Conservation (phyloP, 2,888 invertebrate genomes). For the Oscheius myriophilus region DNA sequence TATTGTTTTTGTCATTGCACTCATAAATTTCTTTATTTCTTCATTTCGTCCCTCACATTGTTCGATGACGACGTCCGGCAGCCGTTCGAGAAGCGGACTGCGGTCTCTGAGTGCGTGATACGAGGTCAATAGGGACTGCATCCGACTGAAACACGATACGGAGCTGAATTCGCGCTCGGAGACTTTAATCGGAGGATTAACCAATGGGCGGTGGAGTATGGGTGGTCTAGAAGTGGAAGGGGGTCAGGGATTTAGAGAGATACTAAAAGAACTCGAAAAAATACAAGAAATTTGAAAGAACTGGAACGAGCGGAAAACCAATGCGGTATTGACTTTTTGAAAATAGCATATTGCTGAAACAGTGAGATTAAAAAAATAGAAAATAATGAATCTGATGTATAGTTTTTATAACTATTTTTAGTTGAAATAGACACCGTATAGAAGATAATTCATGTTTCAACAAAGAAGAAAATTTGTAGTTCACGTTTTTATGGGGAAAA, state of each 20-base stretch:
- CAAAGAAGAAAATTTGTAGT: too few species aligned
- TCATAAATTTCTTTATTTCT: neutral
- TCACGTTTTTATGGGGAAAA: too few species aligned
- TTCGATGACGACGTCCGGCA: slow-evolving; percentile 9
- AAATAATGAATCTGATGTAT: too few species aligned
- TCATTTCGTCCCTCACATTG: neutral
- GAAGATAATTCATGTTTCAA: too few species aligned
- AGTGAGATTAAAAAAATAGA: too few species aligned
- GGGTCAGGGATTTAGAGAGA: neutral
- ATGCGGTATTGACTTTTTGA: slow-evolving; percentile 12
- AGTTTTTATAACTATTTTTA: too few species aligned
- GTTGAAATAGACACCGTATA: too few species aligned
- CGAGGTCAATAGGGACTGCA: slow-evolving; percentile 30
- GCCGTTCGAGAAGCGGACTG: slow-evolving; percentile 20
- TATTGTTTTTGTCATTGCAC: neutral
- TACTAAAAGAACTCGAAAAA: neutral
- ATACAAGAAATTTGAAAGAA: slow-evolving; percentile 1
- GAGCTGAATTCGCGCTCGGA: slow-evolving; percentile 7
- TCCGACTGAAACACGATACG: slow-evolving; percentile 21
- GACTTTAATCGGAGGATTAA: slow-evolving; percentile 8
- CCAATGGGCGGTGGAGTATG: neutral
- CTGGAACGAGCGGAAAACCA: slow-evolving; percentile 2
- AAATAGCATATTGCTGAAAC: too few species aligned
- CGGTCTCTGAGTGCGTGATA: slow-evolving; percentile 26
- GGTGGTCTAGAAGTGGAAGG: neutral